Evolutionary conservation across 2,113 vertebrate genomes (phyloP).

Genomic region (Lophius piscatorius): DNA sequence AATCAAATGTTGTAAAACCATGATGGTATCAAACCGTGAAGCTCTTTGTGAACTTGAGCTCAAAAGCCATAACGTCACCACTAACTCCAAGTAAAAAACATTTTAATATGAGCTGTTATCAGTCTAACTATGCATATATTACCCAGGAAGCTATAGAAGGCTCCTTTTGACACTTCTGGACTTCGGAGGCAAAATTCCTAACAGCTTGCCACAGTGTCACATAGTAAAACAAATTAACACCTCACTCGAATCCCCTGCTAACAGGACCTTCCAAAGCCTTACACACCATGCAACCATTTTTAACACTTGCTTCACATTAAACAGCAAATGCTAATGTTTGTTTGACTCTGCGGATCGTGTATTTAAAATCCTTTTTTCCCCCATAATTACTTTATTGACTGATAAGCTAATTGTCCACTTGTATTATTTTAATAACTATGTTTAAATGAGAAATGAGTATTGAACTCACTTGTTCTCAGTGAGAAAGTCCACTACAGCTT

Average conservation of each 20-base stretch:
- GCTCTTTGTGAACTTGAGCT: too few species aligned
- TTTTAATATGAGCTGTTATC: neutral
- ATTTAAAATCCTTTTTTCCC: too few species aligned
- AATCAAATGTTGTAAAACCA: too few species aligned
- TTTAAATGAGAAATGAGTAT: neutral
- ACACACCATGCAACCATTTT: constrained; percentile 54
- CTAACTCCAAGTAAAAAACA: neutral
- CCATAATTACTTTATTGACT: too few species aligned
- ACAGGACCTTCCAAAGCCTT: constrained; percentile 63
- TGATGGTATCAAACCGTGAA: neutral
- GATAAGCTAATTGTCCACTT: too few species aligned
- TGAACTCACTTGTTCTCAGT: constrained; percentile 89
- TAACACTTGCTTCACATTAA: constrained; percentile 60
- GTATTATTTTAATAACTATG: neutral
- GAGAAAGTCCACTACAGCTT: constrained; percentile 93
- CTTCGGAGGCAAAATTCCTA: constrained; percentile 67
- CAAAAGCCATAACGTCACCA: neutral
- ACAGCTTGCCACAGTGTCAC: constrained; percentile 75
- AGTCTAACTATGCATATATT: neutral
- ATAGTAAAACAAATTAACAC: constrained; percentile 82
- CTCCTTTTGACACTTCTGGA: constrained; percentile 37
- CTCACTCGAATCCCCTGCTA: constrained; percentile 66
- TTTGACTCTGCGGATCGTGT: constrained; percentile 7
- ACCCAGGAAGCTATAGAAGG: constrained; percentile 7
- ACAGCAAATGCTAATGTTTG: constrained; percentile 26